phyloP scores from a whole-genome alignment of 2,888 invertebrate species.

The Rapana venosa region DNA sequence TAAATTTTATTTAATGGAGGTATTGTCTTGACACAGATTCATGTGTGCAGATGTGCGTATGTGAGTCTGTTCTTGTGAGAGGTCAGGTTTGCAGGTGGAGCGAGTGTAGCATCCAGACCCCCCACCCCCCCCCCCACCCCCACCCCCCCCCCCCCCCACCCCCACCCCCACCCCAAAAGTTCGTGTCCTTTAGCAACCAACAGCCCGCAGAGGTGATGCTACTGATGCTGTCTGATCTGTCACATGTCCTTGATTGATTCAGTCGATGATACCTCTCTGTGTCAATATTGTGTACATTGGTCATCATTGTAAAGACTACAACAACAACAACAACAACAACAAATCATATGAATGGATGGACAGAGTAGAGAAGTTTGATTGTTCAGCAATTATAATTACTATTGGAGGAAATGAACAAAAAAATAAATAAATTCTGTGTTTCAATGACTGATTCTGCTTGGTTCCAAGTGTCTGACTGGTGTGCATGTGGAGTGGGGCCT shows the following conservation, averaged over 20 bases:
- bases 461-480: neutral
- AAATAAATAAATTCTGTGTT: slow-evolving; percentile 33
- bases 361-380: slow-evolving; percentile 26
- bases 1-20: neutral
- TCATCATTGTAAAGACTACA: slow-evolving; percentile 10
- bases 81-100: slow-evolving; percentile 2
- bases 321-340: neutral
- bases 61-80: neutral
- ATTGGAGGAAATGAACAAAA: neutral
- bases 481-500: neutral
- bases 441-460: neutral
- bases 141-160: no score
- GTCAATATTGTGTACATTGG: slow-evolving; percentile 27
- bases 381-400: slow-evolving; percentile 29
- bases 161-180: no score
- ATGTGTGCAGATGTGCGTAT: neutral
- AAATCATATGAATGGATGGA: slow-evolving; percentile 28
- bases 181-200: no score
- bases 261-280: slow-evolving; percentile 18
- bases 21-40: neutral
- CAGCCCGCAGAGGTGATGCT: no score
- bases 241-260: slow-evolving; percentile 1
- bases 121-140: neutral
- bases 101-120: neutral
- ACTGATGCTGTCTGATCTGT: no score